Conservation (phyloP, 2,888 invertebrate genomes). For the Mechanitis mazaeus region DNA sequence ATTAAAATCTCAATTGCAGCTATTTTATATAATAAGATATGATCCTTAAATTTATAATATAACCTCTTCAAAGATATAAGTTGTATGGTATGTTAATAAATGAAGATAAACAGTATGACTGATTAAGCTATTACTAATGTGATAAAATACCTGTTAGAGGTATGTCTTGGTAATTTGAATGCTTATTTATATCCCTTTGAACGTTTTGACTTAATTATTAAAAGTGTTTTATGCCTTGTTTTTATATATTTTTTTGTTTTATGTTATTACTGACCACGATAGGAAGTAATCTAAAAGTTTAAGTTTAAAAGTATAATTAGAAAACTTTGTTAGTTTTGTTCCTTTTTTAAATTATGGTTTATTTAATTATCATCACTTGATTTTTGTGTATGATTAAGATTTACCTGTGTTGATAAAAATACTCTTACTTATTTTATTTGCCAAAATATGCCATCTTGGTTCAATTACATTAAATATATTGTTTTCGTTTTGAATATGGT, state of each 20-base stretch:
- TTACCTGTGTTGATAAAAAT: slow-evolving; percentile 1
- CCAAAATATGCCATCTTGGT: background rate
- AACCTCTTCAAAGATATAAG: too few relatives aligned
- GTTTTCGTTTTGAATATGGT: background rate
- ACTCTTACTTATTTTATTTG: background rate
- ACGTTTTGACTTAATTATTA: slow-evolving; percentile 10
- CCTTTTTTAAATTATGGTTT: too few relatives aligned
- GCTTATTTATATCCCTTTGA: slow-evolving; percentile 3
- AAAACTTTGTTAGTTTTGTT: background rate
- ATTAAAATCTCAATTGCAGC: too few relatives aligned
- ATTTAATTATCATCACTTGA: too few relatives aligned
- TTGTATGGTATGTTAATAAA: background rate
- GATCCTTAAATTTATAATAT: too few relatives aligned
- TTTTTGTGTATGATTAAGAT: background rate
- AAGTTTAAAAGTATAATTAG: slow-evolving; percentile 1
- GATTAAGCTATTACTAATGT: slow-evolving; percentile 8
- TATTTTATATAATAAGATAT: too few relatives aligned
- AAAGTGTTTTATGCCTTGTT: slow-evolving; percentile 9
- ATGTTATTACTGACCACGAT: background rate
- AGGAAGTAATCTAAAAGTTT: background rate
- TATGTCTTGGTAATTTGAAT: slow-evolving; percentile 4
- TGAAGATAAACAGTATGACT: slow-evolving; percentile 1
- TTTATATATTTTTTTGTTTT: slow-evolving; percentile 8
- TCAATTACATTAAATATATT: background rate
- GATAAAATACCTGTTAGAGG: slow-evolving; percentile 1